Base-by-base conservation (phyloP, 2,113 vertebrate species). In the Oplegnathus fasciatus region DNA sequence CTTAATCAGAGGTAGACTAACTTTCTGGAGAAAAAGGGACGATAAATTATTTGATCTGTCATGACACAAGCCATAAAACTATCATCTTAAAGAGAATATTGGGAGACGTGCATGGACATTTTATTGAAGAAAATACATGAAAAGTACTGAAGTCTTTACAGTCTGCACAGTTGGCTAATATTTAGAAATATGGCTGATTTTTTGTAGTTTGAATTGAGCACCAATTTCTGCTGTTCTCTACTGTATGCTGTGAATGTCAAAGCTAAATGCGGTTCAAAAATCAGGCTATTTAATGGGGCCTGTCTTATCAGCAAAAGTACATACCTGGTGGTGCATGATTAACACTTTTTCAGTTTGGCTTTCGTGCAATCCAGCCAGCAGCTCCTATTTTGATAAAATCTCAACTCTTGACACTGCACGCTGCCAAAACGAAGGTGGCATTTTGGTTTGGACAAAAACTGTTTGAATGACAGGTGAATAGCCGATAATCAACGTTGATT, bases 321-420 rank as follows among this genome's bases (percentile, higher is more conserved):
- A 75, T 14, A 75, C 54, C 48, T 74, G 62, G 28, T 14, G 28
- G 69, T 69, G 73, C 84, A 76, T 84, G 79, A 87, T 82, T 22
- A 7, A 48, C 3, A 60, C 42, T 61, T 85, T 85, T 84, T 61
- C 28, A 73, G 68, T 86, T 86, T 86, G 78, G 50, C 30, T 86
- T 91, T 80, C 20, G 15, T 6, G 64, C 58, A 88, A 75, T 75
- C 30, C 75, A 80, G 13, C 40, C 54, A 44, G 71, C 64, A 76
- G 65, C 48, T 46, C 32, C 11, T 8, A 22, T 26, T 83, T 54
- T 2, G 54, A 87, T 85, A 78, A 85, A 42, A 85, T 61, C 79
- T 80, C 68, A 74, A 77, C 76, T 83, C 64, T 80, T 83, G 82
- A 78, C 76, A 40, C 46, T 1, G 4, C 42, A 75, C 6, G 0